A percentile compares a stretch with the other conserved stretches of the same genome.
Conservation (phyloP, 2,888 invertebrate genomes). For the Xestoiulus laeticollis region DNA sequence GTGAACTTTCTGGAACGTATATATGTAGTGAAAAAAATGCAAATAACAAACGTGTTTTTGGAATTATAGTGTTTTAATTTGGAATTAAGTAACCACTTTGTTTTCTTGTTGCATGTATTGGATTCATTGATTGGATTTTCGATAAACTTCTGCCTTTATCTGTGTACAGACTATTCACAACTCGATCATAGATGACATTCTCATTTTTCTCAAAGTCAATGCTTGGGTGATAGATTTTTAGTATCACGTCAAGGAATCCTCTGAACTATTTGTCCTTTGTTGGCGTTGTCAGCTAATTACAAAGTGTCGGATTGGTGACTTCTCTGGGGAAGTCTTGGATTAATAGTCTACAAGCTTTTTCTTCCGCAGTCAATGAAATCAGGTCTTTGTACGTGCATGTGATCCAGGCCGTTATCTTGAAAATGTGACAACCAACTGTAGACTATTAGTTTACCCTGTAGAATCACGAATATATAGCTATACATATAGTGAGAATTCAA, state of each 20-base stretch:
- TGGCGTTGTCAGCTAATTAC: slow-evolving; percentile 15
- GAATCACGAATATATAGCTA: not conserved
- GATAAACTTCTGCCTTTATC: too few relatives aligned
- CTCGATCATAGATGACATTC: not conserved
- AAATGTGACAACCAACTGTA: slow-evolving; percentile 9
- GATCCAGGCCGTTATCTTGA: not conserved
- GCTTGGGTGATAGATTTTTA: not conserved
- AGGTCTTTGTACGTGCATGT: not conserved
- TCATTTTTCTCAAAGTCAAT: not conserved
- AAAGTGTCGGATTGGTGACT: not conserved
- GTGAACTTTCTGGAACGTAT: too few relatives aligned
- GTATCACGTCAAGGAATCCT: not conserved
- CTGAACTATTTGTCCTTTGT: not conserved
- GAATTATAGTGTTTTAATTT: too few relatives aligned
- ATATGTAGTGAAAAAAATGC: too few relatives aligned
- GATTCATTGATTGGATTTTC: too few relatives aligned
- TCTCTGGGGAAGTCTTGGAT: slow-evolving; percentile 3
- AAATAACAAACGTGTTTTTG: too few relatives aligned
- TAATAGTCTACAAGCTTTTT: not conserved
- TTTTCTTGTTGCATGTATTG: too few relatives aligned
- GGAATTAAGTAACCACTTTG: too few relatives aligned
- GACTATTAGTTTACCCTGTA: not conserved
- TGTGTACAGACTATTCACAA: too few relatives aligned
- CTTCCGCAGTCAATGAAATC: not conserved
- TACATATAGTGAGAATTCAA: not conserved